A percentile compares a stretch with the other conserved stretches of the same genome.
phyloP scores from a whole-genome alignment of 2,888 invertebrate genomes.

The Drosophila melanosoma region DNA sequence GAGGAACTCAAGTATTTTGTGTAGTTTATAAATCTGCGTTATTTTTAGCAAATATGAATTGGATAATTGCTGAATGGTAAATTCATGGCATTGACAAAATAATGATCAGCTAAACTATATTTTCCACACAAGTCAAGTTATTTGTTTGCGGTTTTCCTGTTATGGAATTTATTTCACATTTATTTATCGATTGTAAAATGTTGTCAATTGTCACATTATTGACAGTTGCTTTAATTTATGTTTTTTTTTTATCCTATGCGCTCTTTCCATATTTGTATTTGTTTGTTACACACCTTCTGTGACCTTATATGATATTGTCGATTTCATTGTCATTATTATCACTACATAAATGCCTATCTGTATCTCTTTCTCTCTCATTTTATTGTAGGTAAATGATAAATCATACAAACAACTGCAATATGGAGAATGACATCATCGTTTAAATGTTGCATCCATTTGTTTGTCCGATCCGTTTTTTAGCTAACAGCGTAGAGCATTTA shows the following conservation, averaged over 20 bases:
- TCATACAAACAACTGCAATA: conserved; percentile 17
- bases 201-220: conserved; percentile 4
- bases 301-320: conserved; percentile 1
- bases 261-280: background rate
- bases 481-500: conserved; percentile 30
- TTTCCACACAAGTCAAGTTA: background rate
- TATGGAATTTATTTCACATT: background rate
- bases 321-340: conserved; percentile 46
- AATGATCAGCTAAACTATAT: background rate
- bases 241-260: background rate
- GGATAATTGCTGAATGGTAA: conserved; percentile 3
- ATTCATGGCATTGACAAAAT: background rate
- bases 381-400: conserved; percentile 61
- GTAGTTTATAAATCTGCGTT: conserved; percentile 8
- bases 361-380: conserved; percentile 35
- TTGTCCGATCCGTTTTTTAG: conserved; percentile 37
- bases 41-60: conserved; percentile 13
- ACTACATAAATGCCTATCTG: conserved; percentile 60
- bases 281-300: background rate
- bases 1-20: background rate
- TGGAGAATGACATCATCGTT: conserved; percentile 52
- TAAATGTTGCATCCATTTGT: conserved; percentile 63
- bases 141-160: background rate
- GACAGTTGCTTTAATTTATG: conserved; percentile 2
- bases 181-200: background rate